Conservation (phyloP, 2,113 vertebrate genomes). For the Sturnus vulgaris region DNA sequence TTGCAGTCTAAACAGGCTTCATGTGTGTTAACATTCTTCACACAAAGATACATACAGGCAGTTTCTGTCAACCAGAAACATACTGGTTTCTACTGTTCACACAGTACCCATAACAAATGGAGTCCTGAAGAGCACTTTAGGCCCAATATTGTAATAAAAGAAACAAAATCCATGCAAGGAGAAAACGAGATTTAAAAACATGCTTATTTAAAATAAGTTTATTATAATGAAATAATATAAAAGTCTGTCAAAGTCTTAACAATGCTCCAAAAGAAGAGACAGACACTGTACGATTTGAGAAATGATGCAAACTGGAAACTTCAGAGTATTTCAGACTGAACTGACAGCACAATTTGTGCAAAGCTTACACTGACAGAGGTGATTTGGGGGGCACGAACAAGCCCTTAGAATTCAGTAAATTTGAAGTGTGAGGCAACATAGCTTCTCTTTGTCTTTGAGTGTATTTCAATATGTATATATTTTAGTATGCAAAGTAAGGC, state of each 20-base stretch:
- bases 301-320: conserved; percentile 10
- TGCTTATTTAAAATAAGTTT: conserved; percentile 76
- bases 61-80: conserved; percentile 46
- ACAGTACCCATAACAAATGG: conserved; percentile 13
- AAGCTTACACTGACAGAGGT: not conserved
- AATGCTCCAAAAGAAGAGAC: conserved; percentile 42
- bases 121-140: not conserved
- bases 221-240: conserved; percentile 74
- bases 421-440: conserved; percentile 20
- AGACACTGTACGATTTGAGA: conserved; percentile 32
- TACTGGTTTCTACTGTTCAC: not conserved
- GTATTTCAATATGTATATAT: not conserved
- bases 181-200: conserved; percentile 14
- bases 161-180: conserved; percentile 27
- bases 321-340: not conserved
- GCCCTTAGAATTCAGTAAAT: conserved; percentile 26
- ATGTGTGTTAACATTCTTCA: not conserved
- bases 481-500: not conserved
- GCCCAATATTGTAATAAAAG: not conserved
- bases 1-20: not conserved
- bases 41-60: conserved; percentile 26
- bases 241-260: conserved; percentile 66
- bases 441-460: not conserved
- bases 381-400: not conserved
- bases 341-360: not conserved